Conservation (phyloP, 1,140 invertebrate species). For the Panulirus ornatus region DNA sequence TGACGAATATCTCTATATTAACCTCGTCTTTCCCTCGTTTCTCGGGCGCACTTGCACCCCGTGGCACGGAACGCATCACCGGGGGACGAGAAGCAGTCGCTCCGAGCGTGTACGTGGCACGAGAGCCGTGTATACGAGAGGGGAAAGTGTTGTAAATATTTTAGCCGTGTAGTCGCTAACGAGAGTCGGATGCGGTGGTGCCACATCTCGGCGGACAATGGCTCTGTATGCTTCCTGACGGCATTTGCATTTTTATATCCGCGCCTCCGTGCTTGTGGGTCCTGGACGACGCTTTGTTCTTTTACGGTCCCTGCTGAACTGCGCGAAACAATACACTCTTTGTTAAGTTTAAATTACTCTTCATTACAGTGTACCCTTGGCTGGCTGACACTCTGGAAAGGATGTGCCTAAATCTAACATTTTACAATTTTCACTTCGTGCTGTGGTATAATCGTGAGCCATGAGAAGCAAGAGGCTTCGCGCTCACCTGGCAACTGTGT, state of each 20-base stretch:
- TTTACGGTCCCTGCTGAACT: background rate
- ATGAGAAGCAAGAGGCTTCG: too few species aligned
- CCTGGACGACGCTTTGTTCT: slow-evolving; percentile 38
- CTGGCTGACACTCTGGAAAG: background rate
- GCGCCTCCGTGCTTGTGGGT: slow-evolving; percentile 41
- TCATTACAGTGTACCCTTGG: background rate
- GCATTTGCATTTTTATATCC: slow-evolving; percentile 67
- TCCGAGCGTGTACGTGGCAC: too few species aligned
- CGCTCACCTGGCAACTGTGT: too few species aligned
- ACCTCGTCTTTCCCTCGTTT: background rate
- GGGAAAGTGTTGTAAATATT: background rate
- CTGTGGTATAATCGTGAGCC: too few species aligned
- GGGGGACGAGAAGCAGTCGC: too few species aligned
- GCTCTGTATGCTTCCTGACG: slow-evolving; percentile 69
- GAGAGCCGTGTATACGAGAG: background rate
- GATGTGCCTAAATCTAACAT: too few species aligned
- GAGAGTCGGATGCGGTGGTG: slow-evolving; percentile 58
- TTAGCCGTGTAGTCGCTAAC: slow-evolving; percentile 43
- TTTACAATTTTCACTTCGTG: background rate
- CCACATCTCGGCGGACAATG: slow-evolving; percentile 63
- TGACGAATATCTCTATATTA: background rate
- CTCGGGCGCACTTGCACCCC: too few species aligned
- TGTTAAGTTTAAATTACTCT: background rate
- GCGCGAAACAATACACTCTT: slow-evolving; percentile 18
- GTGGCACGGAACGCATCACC: too few species aligned